Percentiles rank a stretch among this genome's conserved stretches.
Conservation (phyloP, 1,140 invertebrate genomes). For the Hyles euphorbiae region DNA sequence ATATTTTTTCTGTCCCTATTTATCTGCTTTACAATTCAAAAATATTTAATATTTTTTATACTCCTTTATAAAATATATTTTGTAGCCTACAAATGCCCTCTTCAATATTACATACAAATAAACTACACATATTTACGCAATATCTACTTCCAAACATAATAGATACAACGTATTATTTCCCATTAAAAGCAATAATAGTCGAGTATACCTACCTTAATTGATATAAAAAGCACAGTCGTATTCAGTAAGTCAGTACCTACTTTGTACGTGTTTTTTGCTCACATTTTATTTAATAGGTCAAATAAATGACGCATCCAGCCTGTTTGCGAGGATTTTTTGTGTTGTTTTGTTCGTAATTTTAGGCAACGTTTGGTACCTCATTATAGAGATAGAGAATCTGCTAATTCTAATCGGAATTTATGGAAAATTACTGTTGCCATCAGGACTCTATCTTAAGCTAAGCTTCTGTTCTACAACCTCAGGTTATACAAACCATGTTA, state of each 20-base stretch:
- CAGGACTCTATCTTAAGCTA: too few species aligned
- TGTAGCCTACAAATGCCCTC: too few species aligned
- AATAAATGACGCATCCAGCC: conserved; percentile 29
- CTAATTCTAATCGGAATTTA: conserved; percentile 5
- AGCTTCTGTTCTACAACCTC: too few species aligned
- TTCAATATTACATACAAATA: too few species aligned
- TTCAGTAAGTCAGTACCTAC: conserved; percentile 5
- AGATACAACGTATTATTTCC: conserved; percentile 8
- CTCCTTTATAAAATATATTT: too few species aligned
- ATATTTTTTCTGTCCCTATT: too few species aligned
- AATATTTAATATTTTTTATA: too few species aligned
- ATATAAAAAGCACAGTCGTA: conserved; percentile 18
- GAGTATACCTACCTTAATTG: conserved; percentile 20
- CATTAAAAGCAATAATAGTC: conserved; percentile 15
- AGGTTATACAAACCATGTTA: too few species aligned
- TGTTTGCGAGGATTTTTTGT: conserved; percentile 15
- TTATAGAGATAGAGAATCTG: conserved; percentile 11
- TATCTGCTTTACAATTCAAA: too few species aligned
- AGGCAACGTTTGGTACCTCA: conserved; percentile 4
- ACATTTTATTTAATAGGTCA: conserved; percentile 36
- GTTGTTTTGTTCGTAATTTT: conserved; percentile 7
- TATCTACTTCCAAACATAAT: not conserved
- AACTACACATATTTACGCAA: too few species aligned
- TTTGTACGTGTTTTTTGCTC: conserved; percentile 21
- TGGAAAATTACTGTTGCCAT: too few species aligned